A percentile compares a stretch with the other conserved stretches of the same genome.
These are phyloP conservation scores for Rhyacichthys aspro DNA, from an alignment of 2,797 vertebrate genomes.

Conservation along the genomic window DNA sequence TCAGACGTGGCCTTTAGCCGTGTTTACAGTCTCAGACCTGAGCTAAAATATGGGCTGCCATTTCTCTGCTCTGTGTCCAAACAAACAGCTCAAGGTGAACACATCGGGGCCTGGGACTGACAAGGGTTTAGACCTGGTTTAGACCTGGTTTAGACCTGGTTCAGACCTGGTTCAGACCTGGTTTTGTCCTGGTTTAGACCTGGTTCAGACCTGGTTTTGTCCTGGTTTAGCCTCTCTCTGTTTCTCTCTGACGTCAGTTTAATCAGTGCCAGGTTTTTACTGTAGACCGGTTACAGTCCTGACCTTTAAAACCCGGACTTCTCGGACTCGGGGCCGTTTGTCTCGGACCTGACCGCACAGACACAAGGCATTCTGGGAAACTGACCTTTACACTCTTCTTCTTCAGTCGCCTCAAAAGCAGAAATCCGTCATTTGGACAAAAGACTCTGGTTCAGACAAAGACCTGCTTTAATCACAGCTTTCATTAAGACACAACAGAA, in stretches of 20 bases:
- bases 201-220: not conserved
- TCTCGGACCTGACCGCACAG: not conserved
- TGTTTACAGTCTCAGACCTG: slow-evolving; percentile 53
- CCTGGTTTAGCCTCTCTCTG: not conserved
- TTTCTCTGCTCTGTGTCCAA: slow-evolving; percentile 60
- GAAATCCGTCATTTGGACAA: slow-evolving; percentile 9
- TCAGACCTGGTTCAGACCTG: not conserved
- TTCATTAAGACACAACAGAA: slow-evolving; percentile 5
- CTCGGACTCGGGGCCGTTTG: not conserved
- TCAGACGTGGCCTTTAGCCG: slow-evolving; percentile 24
- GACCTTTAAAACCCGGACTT: slow-evolving; percentile 4
- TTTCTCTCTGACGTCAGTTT: not conserved
- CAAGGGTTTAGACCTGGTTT: not conserved
- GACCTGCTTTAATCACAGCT: not conserved
- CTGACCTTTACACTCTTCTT: slow-evolving; percentile 7
- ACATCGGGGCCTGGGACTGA: not conserved
- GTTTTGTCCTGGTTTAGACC: not conserved
- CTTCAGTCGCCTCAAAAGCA: not conserved
- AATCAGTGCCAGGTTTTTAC: slow-evolving; percentile 4
- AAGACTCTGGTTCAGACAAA: not conserved
- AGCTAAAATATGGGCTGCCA: slow-evolving; percentile 64
- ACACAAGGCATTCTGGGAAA: slow-evolving; percentile 5
- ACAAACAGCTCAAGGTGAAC: slow-evolving; percentile 54
- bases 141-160: not conserved
- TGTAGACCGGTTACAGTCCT: slow-evolving; percentile 3